Conservation (phyloP, 2,113 vertebrate genomes). For the Isurus oxyrinchus region DNA sequence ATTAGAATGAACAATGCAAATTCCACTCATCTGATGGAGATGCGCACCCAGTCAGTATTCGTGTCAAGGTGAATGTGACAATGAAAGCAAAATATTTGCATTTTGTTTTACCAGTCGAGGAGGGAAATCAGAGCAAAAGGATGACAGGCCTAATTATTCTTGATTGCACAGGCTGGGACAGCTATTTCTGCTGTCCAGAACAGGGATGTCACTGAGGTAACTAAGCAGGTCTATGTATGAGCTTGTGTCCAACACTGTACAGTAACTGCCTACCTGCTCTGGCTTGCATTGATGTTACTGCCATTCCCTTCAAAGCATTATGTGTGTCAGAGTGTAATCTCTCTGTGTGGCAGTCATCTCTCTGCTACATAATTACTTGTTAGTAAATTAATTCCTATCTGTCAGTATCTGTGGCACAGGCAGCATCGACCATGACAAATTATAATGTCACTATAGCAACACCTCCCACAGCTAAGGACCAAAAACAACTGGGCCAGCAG, state of each 20-base stretch:
- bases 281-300: constrained; percentile 51
- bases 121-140: constrained; percentile 90
- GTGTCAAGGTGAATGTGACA: constrained; percentile 99
- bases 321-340: constrained; percentile 76
- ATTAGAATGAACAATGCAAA: constrained; percentile 99
- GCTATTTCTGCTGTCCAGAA: constrained; percentile 99
- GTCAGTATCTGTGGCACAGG: constrained; percentile 76
- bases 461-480: constrained; percentile 67
- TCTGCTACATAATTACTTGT: constrained; percentile 91
- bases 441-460: constrained; percentile 78
- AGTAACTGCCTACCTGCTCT: constrained; percentile 66
- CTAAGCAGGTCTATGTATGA: constrained; percentile 96
- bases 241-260: constrained; percentile 81
- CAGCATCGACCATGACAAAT: constrained; percentile 78
- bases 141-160: constrained; percentile 99
- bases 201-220: constrained; percentile 99
- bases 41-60: constrained; percentile 98
- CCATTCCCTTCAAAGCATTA: constrained; percentile 82
- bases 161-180: constrained; percentile 99
- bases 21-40: constrained; percentile 99
- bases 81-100: constrained; percentile 99
- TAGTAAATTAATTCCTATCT: constrained; percentile 90
- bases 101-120: constrained; percentile 97
- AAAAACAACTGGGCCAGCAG: constrained; percentile 62
- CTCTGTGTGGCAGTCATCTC: constrained; percentile 89